Conservation (phyloP, 2,888 invertebrate species). For the Dimorphilus gyrociliatus region DNA sequence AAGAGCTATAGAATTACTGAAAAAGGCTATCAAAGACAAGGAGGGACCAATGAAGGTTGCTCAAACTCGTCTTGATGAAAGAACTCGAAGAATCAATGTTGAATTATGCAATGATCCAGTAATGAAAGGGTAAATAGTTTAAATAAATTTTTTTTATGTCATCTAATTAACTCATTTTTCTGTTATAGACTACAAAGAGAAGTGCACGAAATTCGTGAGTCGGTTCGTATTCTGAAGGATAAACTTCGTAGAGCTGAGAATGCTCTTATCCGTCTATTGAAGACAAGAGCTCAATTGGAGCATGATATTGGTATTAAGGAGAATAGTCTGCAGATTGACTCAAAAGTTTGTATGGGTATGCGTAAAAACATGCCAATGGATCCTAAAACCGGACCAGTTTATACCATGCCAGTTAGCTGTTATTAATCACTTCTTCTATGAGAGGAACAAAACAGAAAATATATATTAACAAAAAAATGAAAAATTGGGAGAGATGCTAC, state of each 20-base stretch:
- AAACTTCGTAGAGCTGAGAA: constrained; percentile 50
- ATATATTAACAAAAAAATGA: too few relatives aligned
- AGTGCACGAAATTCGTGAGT: constrained; percentile 64
- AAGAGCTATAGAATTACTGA: constrained; percentile 66
- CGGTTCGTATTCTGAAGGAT: constrained; percentile 60
- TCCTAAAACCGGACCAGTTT: constrained; percentile 34
- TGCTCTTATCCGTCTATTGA: constrained; percentile 45
- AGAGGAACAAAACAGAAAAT: too few relatives aligned
- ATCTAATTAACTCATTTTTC: background rate
- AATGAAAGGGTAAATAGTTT: constrained; percentile 51
- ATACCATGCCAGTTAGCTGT: constrained; percentile 36
- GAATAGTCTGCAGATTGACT: constrained; percentile 73
- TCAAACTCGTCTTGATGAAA: constrained; percentile 72
- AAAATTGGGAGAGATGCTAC: too few relatives aligned
- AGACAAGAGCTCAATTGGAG: constrained; percentile 65
- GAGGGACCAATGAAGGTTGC: constrained; percentile 39
- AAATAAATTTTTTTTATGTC: background rate
- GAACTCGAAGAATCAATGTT: constrained; percentile 68
- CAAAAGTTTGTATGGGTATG: constrained; percentile 79
- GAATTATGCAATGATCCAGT: constrained; percentile 76
- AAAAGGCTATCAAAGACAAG: constrained; percentile 78
- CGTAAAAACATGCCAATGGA: constrained; percentile 65
- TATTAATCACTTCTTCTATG: too few relatives aligned
- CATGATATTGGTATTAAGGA: constrained; percentile 68
- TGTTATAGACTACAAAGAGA: constrained; percentile 58